phyloP scores from a whole-genome alignment of 2,113 vertebrate genomes.

The Sander vitreus region DNA sequence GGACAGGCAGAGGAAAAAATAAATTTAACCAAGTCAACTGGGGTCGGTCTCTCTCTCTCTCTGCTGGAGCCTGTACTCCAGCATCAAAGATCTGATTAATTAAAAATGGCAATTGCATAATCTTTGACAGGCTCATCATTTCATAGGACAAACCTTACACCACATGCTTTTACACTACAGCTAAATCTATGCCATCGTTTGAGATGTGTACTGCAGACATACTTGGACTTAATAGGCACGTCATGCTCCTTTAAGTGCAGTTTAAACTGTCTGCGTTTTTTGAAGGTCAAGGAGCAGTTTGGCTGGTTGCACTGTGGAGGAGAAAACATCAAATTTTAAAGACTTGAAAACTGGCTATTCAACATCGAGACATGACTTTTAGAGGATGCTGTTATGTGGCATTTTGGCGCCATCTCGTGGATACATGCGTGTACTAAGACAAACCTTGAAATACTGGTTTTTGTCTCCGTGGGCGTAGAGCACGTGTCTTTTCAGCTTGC shows the following conservation, averaged over 20 bases:
- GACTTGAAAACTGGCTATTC: neutral
- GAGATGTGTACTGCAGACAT: neutral
- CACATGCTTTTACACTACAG: neutral
- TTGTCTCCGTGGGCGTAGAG: slow-evolving; percentile 70
- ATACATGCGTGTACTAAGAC: fast-evolving
- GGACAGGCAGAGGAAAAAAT: slow-evolving; percentile 23
- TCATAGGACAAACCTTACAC: neutral
- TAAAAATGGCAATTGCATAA: neutral
- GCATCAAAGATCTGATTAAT: neutral
- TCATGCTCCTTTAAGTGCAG: slow-evolving; percentile 75
- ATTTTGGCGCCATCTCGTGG: slow-evolving; percentile 57
- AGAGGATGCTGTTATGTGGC: neutral
- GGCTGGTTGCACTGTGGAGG: slow-evolving; percentile 73
- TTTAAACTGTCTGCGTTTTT: slow-evolving; percentile 79
- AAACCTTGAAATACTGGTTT: slow-evolving; percentile 80
- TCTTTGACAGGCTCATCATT: neutral
- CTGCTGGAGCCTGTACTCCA: neutral
- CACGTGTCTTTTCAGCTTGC: slow-evolving; percentile 75
- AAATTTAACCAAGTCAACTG: neutral
- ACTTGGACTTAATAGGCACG: slow-evolving; percentile 72
- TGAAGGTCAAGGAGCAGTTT: slow-evolving; percentile 79
- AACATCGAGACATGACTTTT: neutral
- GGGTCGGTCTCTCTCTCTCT: slow-evolving; percentile 1
- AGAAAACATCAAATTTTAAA: neutral
- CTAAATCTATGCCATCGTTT: neutral